Base-by-base conservation (phyloP, 1,140 invertebrate genomes). In the Cyrtorhinus lividipennis region DNA sequence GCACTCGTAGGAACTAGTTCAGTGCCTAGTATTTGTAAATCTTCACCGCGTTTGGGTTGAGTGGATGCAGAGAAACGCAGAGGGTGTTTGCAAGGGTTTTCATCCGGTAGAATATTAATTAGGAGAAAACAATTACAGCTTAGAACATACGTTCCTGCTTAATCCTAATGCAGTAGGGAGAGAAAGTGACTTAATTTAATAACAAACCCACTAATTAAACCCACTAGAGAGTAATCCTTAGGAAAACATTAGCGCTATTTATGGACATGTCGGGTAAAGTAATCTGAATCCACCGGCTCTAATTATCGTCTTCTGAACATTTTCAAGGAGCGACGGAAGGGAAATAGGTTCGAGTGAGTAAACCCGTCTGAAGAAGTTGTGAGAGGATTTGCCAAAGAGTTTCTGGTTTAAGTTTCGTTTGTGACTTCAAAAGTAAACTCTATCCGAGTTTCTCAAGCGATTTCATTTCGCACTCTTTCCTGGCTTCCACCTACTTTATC, bases 181-280 rank as follows among this genome's bases (percentile, higher is more conserved):
- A 20, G 48, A 53, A 53, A 53, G 10, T 53, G 48, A 53, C 48
- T 53, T 22, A 53, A 53, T 53, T 53, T 53, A 53, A 53, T 53
- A 53, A 53, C 48, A 53, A 53, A 53, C 48, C 48, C 48, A 53
- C 48, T 53, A 53, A 53, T 53, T 53, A 53, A 53, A 53, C 48
- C 48, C 48, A 53, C 48, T 12, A 53, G 48, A 22, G 48, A 53
- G 48, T 53, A 53, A 53, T 53, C 48, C 48, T 53, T 22, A 5
- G 48, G 10, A 53, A 53, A 53, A 53, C 48, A 53, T 53, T 53
- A 53, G 48, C 18, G 48, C 48, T 53, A 53, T 53, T 53, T 53
- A 53, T 53, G 48, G 48, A 53, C 48, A 53, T 53, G 48, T 53
- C 48, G 48, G 48, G 10, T 20, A 53, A 53, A 53, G 48, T 53